A percentile compares a stretch with the other conserved stretches of the same genome.
These are phyloP conservation scores for Arrhopalites spinosus DNA, from an alignment of 2,888 invertebrate genomes.

Conservation along the genomic window DNA sequence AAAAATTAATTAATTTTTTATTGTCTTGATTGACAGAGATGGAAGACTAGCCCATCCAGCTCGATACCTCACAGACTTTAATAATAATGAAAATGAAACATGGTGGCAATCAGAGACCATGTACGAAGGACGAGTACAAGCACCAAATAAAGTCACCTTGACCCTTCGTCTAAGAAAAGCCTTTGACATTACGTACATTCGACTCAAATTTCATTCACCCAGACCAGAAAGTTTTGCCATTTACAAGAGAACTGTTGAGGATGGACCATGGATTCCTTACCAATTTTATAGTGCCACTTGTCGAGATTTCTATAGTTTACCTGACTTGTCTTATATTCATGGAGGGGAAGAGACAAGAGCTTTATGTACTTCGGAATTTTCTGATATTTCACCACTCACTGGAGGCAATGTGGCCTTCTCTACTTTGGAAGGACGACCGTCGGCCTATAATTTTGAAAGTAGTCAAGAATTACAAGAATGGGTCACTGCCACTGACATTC, in stretches of 20 bases:
- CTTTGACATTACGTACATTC: slow-evolving; percentile 95
- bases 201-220: slow-evolving; percentile 91
- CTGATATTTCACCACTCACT: slow-evolving; percentile 92
- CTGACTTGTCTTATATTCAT: slow-evolving; percentile 74
- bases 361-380: slow-evolving; percentile 97
- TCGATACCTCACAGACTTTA: slow-evolving; percentile 84
- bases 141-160: slow-evolving; percentile 89
- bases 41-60: slow-evolving; percentile 70
- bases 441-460: slow-evolving; percentile 80
- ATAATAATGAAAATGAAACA: slow-evolving; percentile 85
- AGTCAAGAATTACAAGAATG: slow-evolving; percentile 93
- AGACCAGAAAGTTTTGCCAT: slow-evolving; percentile 97
- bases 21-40: slow-evolving; percentile 55
- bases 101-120: slow-evolving; percentile 99
- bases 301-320: slow-evolving; percentile 84
- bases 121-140: slow-evolving; percentile 83
- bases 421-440: slow-evolving; percentile 91
- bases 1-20: no score
- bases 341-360: slow-evolving; percentile 86
- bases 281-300: slow-evolving; percentile 94
- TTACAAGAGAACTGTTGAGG: slow-evolving; percentile 80
- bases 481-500: slow-evolving; percentile 95
- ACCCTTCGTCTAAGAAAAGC: slow-evolving; percentile 89
- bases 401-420: slow-evolving; percentile 95
- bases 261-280: slow-evolving; percentile 84